Evolutionary conservation across 1,140 invertebrate genomes (phyloP).

Genomic region (Neomicropteryx cornuta): DNA sequence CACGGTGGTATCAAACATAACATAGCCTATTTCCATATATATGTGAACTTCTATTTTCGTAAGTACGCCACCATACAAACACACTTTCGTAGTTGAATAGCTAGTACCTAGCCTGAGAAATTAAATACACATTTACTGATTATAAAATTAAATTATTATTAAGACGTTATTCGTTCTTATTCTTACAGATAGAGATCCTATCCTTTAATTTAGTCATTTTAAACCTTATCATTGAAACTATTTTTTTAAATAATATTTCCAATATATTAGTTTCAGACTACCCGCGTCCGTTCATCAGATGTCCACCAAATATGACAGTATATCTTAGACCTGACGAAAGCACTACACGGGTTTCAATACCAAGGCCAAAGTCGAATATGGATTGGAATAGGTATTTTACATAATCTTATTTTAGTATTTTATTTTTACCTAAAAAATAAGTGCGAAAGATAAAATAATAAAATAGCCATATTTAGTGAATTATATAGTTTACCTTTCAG

Average conservation of each 20-base stretch:
- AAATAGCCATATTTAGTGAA: too few relatives aligned
- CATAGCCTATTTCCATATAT: too few relatives aligned
- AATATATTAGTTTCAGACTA: constrained; percentile 17
- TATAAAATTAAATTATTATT: not conserved
- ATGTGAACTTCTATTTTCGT: too few relatives aligned
- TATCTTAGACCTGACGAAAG: constrained; percentile 40
- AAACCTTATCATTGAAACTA: not conserved
- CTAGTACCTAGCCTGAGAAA: not conserved
- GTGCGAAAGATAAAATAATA: too few relatives aligned
- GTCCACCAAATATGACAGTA: constrained; percentile 47
- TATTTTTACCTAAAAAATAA: too few relatives aligned
- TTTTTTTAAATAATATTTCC: constrained; percentile 2
- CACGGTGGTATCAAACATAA: too few relatives aligned
- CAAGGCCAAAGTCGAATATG: constrained; percentile 54
- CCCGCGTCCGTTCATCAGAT: constrained; percentile 48
- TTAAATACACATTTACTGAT: not conserved
- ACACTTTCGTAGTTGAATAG: not conserved
- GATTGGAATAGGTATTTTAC: constrained; percentile 45
- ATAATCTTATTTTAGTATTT: too few relatives aligned
- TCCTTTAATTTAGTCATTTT: not conserved
- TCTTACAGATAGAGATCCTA: too few relatives aligned
- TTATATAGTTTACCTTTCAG: too few relatives aligned
- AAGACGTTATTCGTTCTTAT: not conserved
- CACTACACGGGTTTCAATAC: constrained; percentile 44
- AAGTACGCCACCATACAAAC: too few relatives aligned